These are phyloP conservation scores for Leucophora obtusa DNA, from an alignment of 2,888 invertebrate species.

Conservation along the genomic window DNA sequence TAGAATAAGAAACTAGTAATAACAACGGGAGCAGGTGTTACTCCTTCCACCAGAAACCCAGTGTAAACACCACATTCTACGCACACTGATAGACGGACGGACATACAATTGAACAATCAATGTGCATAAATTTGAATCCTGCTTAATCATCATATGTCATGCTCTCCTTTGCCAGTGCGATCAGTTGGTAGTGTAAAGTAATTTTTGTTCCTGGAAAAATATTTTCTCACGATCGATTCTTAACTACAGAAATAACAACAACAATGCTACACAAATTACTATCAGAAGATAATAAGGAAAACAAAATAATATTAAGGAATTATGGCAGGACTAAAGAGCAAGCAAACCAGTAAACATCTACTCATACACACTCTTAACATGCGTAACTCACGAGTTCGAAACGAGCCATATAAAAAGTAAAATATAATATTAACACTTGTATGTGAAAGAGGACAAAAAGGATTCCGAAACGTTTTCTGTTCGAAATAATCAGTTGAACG, in stretches of 20 bases:
- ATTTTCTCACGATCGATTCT: constrained; percentile 43
- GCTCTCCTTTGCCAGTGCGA: constrained; percentile 5
- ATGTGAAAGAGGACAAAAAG: neutral
- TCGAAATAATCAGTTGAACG: too few relatives aligned
- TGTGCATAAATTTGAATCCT: constrained; percentile 63
- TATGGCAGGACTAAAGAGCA: constrained; percentile 44
- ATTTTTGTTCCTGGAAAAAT: constrained; percentile 56
- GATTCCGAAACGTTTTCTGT: too few relatives aligned
- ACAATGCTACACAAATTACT: constrained; percentile 11
- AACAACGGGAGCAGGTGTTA: constrained; percentile 58
- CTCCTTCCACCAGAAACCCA: constrained; percentile 45
- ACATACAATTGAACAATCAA: constrained; percentile 33
- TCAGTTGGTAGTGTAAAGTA: constrained; percentile 38
- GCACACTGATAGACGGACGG: constrained; percentile 9
- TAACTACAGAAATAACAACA: constrained; percentile 10
- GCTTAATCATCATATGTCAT: constrained; percentile 57
- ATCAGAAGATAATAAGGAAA: constrained; percentile 11
- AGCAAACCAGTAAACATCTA: neutral
- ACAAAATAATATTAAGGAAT: constrained; percentile 29
- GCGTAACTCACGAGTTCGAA: constrained; percentile 58
- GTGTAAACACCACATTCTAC: constrained; percentile 22
- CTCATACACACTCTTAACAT: constrained; percentile 60
- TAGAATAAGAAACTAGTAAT: neutral
- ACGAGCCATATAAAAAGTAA: constrained; percentile 32
- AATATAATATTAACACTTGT: constrained; percentile 23